Evolutionary conservation across 2,888 invertebrate species (phyloP).

Genomic region (Fragum fragum): DNA sequence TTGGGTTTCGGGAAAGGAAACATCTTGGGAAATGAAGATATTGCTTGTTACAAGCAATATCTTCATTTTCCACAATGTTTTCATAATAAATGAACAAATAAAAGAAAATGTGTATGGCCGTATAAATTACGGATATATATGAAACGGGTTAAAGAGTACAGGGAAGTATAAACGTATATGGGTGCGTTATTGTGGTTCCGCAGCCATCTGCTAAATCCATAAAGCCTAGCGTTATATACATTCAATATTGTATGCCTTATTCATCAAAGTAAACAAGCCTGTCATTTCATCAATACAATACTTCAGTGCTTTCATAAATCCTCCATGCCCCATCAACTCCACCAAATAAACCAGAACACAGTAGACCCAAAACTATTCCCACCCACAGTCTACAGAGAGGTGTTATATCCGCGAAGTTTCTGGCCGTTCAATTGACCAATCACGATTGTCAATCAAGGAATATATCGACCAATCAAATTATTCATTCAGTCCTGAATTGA

Average conservation of each 20-base stretch:
- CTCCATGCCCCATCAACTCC: neutral
- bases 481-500: too few species aligned
- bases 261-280: conserved; percentile 31
- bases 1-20: too few species aligned
- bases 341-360: conserved; percentile 7
- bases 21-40: too few species aligned
- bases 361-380: neutral
- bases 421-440: too few species aligned
- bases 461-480: too few species aligned
- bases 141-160: too few species aligned
- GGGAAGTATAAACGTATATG: neutral
- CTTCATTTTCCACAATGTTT: too few species aligned
- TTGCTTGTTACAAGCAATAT: too few species aligned
- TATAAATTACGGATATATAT: too few species aligned
- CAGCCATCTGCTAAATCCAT: conserved; percentile 14
- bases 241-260: conserved; percentile 12
- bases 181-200: neutral
- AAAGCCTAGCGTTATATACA: conserved; percentile 16
- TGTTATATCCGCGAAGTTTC: neutral
- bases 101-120: too few species aligned
- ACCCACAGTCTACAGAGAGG: neutral
- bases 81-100: too few species aligned
- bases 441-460: too few species aligned
- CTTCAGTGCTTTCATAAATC: conserved; percentile 16
- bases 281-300: conserved; percentile 25